A percentile compares a stretch with the other conserved stretches of the same genome.
Conservation (phyloP, 2,113 vertebrate species). For the Athene cunicularia region DNA sequence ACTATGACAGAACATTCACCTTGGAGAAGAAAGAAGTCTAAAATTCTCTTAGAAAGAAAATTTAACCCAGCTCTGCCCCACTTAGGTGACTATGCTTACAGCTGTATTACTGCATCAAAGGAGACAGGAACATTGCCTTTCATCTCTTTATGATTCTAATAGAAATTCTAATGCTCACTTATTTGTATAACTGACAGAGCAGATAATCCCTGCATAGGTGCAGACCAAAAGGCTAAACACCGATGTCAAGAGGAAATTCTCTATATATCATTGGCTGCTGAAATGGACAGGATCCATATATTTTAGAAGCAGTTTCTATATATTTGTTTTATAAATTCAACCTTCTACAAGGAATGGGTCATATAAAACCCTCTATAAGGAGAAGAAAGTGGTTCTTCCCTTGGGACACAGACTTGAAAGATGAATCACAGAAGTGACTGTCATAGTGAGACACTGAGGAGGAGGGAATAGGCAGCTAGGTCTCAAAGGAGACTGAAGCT, state of each 20-base stretch:
- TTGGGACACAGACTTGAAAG: neutral
- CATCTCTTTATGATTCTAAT: neutral
- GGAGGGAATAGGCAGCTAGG: neutral
- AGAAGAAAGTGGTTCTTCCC: neutral
- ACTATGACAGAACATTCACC: neutral
- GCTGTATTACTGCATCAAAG: neutral
- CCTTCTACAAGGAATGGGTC: neutral
- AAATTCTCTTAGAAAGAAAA: neutral
- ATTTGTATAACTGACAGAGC: neutral
- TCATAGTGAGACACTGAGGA: neutral
- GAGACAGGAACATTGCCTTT: neutral
- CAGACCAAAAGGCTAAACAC: neutral
- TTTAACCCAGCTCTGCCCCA: neutral
- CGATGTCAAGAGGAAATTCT: neutral
- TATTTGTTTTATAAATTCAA: neutral
- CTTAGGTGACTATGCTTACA: neutral
- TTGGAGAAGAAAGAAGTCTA: neutral
- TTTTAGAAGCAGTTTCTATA: neutral
- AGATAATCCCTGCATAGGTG: neutral
- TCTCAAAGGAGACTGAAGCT: neutral
- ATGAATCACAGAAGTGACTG: neutral
- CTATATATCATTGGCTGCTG: neutral
- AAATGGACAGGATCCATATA: neutral
- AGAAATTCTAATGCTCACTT: neutral
- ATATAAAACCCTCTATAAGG: neutral